Percentiles rank a stretch among this genome's conserved stretches.
phyloP scores from a whole-genome alignment of 2,888 invertebrate species.

The Clivina fossor region DNA sequence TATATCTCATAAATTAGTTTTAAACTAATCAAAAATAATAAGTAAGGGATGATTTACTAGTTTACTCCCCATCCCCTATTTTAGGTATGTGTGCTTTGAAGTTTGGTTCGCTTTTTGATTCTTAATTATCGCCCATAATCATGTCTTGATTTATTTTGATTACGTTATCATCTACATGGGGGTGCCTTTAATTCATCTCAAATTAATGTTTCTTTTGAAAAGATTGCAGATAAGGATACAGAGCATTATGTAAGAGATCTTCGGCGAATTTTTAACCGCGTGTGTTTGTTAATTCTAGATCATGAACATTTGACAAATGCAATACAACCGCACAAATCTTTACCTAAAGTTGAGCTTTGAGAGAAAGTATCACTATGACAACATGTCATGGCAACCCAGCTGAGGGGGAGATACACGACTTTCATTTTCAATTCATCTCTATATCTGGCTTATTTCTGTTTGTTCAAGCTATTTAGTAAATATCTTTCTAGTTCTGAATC shows the following conservation, averaged over 20 bases:
- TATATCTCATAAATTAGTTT: conserved; percentile 33
- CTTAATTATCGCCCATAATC: conserved; percentile 16
- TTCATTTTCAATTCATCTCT: conserved; percentile 16
- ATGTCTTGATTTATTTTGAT: conserved; percentile 17
- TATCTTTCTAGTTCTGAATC: no score
- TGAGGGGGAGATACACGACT: conserved; percentile 23
- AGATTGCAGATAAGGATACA: no score
- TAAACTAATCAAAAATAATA: conserved; percentile 34
- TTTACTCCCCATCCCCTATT: conserved; percentile 11
- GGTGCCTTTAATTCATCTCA: no score
- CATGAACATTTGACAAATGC: no score
- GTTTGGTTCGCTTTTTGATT: conserved; percentile 26
- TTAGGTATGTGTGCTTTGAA: conserved; percentile 23
- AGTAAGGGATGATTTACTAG: neutral
- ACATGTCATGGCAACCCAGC: conserved; percentile 50
- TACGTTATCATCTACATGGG: conserved; percentile 29
- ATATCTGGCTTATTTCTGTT: conserved; percentile 23
- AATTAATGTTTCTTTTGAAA: no score
- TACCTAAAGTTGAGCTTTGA: no score
- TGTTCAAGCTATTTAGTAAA: conserved; percentile 12
- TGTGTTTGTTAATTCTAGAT: no score
- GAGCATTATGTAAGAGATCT: no score
- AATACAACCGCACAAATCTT: no score
- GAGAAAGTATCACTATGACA: conserved; percentile 53
- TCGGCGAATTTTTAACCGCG: no score